phyloP scores from a whole-genome alignment of 2,113 vertebrate genomes.

The Ophthalmolycus amberensis region DNA sequence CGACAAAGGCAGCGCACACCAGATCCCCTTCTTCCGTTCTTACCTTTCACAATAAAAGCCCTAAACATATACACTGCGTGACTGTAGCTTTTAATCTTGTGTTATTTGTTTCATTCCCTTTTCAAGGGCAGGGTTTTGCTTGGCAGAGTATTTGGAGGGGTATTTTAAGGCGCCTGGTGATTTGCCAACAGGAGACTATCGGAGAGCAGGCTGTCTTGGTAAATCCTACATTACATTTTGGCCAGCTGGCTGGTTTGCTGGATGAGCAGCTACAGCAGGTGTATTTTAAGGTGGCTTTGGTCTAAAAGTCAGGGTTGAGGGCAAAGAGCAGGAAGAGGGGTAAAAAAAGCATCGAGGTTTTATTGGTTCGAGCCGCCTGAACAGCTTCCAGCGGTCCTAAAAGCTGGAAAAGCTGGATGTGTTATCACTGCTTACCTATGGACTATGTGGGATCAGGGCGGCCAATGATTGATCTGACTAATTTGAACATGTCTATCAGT shows the following conservation, averaged over 20 bases:
- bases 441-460: too few species aligned
- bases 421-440: not conserved
- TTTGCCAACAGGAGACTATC: constrained; percentile 35
- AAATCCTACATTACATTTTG: constrained; percentile 48
- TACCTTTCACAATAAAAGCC: too few species aligned
- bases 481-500: too few species aligned
- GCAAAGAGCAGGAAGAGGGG: not conserved
- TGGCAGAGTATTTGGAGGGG: not conserved
- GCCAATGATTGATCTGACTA: too few species aligned
- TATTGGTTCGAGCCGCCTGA: not conserved
- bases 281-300: constrained; percentile 15
- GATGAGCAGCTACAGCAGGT: constrained; percentile 24
- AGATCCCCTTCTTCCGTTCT: too few species aligned
- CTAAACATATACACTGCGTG: too few species aligned
- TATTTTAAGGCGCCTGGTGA: constrained; percentile 29
- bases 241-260: not conserved
- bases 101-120: not conserved
- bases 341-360: not conserved
- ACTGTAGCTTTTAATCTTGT: not conserved
- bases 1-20: too few species aligned
- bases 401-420: not conserved
- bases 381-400: not conserved
- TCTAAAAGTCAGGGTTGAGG: constrained; percentile 17
- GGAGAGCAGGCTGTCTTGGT: constrained; percentile 11
- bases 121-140: not conserved